These are phyloP conservation scores for Cariama cristata DNA, from an alignment of 2,113 vertebrate species.

Conservation along the genomic window DNA sequence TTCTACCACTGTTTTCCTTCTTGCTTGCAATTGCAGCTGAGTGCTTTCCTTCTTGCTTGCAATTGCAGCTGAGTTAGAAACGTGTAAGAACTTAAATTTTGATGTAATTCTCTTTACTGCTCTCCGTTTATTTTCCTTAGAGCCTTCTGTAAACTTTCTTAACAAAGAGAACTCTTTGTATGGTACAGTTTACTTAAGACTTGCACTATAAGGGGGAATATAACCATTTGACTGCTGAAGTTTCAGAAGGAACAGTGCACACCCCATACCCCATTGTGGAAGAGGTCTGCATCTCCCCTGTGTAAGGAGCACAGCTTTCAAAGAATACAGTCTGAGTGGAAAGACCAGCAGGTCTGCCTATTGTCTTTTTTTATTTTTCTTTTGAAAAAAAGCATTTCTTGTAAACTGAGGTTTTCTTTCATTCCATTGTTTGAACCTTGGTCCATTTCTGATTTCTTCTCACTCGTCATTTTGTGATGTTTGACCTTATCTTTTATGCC, in stretches of 20 bases:
- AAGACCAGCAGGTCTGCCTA: neutral
- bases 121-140: neutral
- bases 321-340: neutral
- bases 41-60: neutral
- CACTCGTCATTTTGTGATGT: neutral
- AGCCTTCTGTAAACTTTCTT: neutral
- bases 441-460: neutral
- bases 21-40: neutral
- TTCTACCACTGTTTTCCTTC: neutral
- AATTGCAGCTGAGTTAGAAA: neutral
- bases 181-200: neutral
- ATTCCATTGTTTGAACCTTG: neutral
- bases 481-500: neutral
- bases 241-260: neutral
- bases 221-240: neutral
- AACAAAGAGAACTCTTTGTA: neutral
- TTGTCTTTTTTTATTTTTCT: neutral
- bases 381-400: neutral
- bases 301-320: neutral
- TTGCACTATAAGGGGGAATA: neutral
- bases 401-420: neutral
- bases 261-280: fast-evolving
- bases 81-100: neutral
- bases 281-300: neutral
- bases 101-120: neutral